phyloP scores from a whole-genome alignment of 1,140 invertebrate genomes.

The Bombyx mori region ASM3026992v2 NC_085129.1:801001-801500 shows the following conservation, averaged over 20 bases:
- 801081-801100: constrained; percentile 33
- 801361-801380: constrained; percentile 42
- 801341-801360: constrained; percentile 32
- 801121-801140: constrained; percentile 52
- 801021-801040: constrained; percentile 32
- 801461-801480: constrained; percentile 21
- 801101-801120: constrained; percentile 38
- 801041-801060: constrained; percentile 36
- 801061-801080: constrained; percentile 53
- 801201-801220: constrained; percentile 50
- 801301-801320: constrained; percentile 35
- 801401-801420: constrained; percentile 50
- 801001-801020: constrained; percentile 52
- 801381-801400: constrained; percentile 44
- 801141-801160: constrained; percentile 44
- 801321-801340: constrained; percentile 29
- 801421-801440: constrained; percentile 53
- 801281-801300: constrained; percentile 42
- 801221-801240: constrained; percentile 39
- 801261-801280: constrained; percentile 43
- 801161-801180: constrained; percentile 38
- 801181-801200: constrained; percentile 43
- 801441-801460: constrained; percentile 29
- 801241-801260: constrained; percentile 47
- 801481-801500: constrained; percentile 29